Percentiles rank a stretch among this genome's conserved stretches.
phyloP scores from a whole-genome alignment of 2,888 invertebrate species.

The Clunio marinus region DNA sequence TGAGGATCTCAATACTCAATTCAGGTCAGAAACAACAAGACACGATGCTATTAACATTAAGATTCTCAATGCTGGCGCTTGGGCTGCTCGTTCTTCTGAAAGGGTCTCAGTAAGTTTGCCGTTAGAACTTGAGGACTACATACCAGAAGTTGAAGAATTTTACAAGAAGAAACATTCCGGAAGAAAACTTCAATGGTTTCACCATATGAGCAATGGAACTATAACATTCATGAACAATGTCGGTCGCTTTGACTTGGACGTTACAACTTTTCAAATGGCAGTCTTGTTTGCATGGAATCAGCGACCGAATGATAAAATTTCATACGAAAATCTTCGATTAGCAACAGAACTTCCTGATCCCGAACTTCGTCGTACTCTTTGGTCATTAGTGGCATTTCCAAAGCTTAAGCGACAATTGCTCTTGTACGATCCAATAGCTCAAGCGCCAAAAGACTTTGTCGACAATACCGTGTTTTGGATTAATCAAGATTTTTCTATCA shows the following conservation, averaged over 20 bases:
- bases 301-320: conserved; percentile 83
- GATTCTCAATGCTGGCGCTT: conserved; percentile 91
- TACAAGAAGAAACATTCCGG: conserved; percentile 97
- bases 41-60: conserved; percentile 95
- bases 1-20: conserved; percentile 92
- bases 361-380: conserved; percentile 88
- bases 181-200: conserved; percentile 96
- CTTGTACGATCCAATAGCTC: conserved; percentile 72
- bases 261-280: conserved; percentile 99
- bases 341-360: conserved; percentile 93
- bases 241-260: conserved; percentile 94
- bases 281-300: conserved; percentile 99
- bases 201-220: conserved; percentile 99
- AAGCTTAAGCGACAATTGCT: conserved; percentile 92
- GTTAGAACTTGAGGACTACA: conserved; percentile 95
- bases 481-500: conserved; percentile 92
- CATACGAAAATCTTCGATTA: conserved; percentile 93
- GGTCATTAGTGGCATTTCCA: conserved; percentile 94
- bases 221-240: conserved; percentile 90
- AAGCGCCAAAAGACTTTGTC: conserved; percentile 87
- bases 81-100: conserved; percentile 92
- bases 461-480: conserved; percentile 93
- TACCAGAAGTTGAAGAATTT: conserved; percentile 98
- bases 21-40: conserved; percentile 74
- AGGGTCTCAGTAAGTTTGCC: conserved; percentile 94